Conservation (phyloP, 2,888 invertebrate genomes). For the Eubasilissa splendida region DNA sequence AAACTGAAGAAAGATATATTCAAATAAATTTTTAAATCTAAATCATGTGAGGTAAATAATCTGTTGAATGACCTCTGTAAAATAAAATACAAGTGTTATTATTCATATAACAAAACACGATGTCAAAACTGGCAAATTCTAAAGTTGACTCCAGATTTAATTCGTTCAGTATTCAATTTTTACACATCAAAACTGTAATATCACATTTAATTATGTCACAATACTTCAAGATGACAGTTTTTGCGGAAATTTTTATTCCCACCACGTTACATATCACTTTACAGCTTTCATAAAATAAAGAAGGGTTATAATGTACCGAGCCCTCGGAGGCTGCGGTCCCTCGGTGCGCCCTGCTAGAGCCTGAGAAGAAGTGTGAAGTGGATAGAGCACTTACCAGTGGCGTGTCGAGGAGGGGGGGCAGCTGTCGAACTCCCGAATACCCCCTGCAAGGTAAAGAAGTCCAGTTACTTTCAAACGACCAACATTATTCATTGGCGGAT, state of each 20-base stretch:
- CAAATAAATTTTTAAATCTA: too few species aligned
- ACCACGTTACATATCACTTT: constrained; percentile 24
- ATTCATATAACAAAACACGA: too few species aligned
- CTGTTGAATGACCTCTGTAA: too few species aligned
- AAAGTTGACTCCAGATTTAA: too few species aligned
- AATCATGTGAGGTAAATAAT: too few species aligned
- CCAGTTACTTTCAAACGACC: constrained; percentile 30
- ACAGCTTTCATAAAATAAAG: constrained; percentile 32
- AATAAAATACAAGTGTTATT: too few species aligned
- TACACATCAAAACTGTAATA: too few species aligned
- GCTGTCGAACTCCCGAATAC: constrained; percentile 25
- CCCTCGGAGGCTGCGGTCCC: background rate
- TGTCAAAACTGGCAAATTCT: too few species aligned
- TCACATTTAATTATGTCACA: background rate
- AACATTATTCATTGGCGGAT: constrained; percentile 12
- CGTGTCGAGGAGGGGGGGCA: constrained; percentile 10
- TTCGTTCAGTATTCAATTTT: too few species aligned
- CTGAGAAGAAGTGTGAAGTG: constrained; percentile 7
- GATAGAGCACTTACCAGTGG: constrained; percentile 29
- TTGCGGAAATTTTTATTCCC: constrained; percentile 3
- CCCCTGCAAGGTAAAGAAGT: constrained; percentile 29
- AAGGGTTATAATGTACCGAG: constrained; percentile 26
- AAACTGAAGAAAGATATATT: too few species aligned
- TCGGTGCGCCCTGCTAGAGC: background rate
- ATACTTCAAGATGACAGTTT: constrained; percentile 7